Conservation (phyloP, 2,113 vertebrate species). For the Takifugu flavidus region DNA sequence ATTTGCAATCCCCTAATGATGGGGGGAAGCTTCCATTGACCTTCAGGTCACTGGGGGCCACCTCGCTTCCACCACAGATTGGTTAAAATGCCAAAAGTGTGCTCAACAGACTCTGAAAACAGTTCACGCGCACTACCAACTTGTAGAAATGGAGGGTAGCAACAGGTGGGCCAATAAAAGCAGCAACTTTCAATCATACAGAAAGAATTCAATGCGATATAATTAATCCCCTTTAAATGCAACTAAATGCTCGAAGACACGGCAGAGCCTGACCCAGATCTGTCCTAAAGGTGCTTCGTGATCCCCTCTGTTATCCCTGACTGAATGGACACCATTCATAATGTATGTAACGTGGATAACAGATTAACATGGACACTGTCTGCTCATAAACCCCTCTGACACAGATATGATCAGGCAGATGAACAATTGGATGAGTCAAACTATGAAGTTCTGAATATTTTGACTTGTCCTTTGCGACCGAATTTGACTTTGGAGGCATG, state of each 20-base stretch:
- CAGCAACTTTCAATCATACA: too few relatives aligned
- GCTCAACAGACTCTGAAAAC: too few relatives aligned
- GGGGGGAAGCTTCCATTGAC: too few relatives aligned
- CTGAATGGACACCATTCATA: neutral
- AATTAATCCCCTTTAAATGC: constrained; percentile 48
- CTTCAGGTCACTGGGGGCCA: too few relatives aligned
- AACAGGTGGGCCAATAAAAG: too few relatives aligned
- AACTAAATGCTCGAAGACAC: constrained; percentile 25
- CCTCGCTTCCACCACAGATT: too few relatives aligned
- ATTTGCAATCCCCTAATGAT: too few relatives aligned
- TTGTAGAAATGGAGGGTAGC: too few relatives aligned
- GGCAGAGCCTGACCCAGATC: constrained; percentile 28
- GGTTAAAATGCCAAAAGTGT: too few relatives aligned
- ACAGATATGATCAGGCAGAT: constrained; percentile 28
- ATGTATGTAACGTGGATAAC: constrained; percentile 33
- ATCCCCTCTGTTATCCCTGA: constrained; percentile 20
- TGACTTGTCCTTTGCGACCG: constrained; percentile 12
- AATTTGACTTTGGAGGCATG: constrained; percentile 32
- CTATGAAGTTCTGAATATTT: neutral
- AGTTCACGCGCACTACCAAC: too few relatives aligned
- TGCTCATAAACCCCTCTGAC: constrained; percentile 15
- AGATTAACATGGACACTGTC: constrained; percentile 25
- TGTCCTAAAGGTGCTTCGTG: constrained; percentile 5
- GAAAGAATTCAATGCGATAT: constrained; percentile 1
- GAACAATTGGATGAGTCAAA: neutral